Evolutionary conservation across 2,888 invertebrate species (phyloP).

Genomic region (Leucoptera coffeella): DNA sequence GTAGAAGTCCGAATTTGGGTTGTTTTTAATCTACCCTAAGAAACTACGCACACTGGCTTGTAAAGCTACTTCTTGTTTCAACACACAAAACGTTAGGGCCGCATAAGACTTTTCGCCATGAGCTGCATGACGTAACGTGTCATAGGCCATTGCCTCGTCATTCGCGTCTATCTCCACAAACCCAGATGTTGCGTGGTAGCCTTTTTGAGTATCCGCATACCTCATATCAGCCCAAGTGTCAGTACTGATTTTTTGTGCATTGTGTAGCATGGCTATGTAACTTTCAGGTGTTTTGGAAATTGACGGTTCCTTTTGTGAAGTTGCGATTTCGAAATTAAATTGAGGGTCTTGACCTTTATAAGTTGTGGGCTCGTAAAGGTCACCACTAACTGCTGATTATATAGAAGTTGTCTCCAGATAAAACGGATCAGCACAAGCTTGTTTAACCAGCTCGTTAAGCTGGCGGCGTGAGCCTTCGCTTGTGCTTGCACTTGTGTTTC

Average conservation of each 20-base stretch:
- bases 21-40: background rate
- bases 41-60: background rate
- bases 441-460: no score
- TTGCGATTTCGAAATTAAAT: constrained; percentile 1
- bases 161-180: constrained; percentile 1
- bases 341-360: background rate
- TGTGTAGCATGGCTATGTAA: background rate
- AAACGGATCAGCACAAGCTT: no score
- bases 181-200: constrained; percentile 1
- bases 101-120: constrained; percentile 2
- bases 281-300: constrained; percentile 1
- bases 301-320: constrained; percentile 1
- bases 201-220: constrained; percentile 1
- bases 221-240: background rate
- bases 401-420: background rate
- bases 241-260: background rate
- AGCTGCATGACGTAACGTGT: background rate
- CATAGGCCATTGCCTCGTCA: constrained; percentile 1
- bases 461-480: no score
- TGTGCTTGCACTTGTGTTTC: no score
- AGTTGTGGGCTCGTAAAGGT: background rate
- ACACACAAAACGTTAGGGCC: background rate
- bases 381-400: background rate
- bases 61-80: constrained; percentile 1
- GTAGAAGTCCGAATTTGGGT: background rate